Base-by-base conservation (phyloP, 2,888 invertebrate genomes). In the Entomobrya proxima region DNA sequence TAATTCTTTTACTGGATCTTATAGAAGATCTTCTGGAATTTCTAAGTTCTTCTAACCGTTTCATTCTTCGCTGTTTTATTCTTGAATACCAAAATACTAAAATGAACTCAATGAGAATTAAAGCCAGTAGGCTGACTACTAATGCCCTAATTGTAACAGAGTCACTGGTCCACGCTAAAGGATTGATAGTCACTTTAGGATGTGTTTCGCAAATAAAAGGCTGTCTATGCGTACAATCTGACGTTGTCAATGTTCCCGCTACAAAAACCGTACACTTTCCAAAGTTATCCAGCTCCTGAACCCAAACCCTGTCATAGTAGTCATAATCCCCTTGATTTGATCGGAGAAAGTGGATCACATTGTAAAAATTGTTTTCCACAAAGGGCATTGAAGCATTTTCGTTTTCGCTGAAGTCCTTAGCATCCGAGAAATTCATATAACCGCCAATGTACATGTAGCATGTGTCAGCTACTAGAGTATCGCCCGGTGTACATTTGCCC, bases 121-220 rank as follows among this genome's bases (percentile, higher is more conserved):
- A 92, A 32, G 95, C 95, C 11, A 95, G 93, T 0, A 94, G 93
- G 87, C 96, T 93, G 76, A 95, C 94, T 44, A 95, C 95, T 58
- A 97, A 93, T 89, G 96, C 95, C 79, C 95, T 95, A 27, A 97
- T 94, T 0, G 96, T 96, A 9, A 97, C 94, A 9, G 95, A 93
- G 91, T 97, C 97, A 2, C 95, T 95, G 18, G 95, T 94, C 95
- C 97, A 96, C 0, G 96, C 95, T 88, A 97, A 92, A 0, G 97
- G 96, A 92, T 96, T 96, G 88, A 97, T 96, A n/a, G 94, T 93
- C 75, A 98, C 95, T 93, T 96, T 95, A 0, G 97, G 97, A 93
- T 97, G 97, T 91, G 97, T 98, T 93, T 99, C 99, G 92, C 99
- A 99, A 86, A 99, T 95, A 91, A 98, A 99, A 0, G 98, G 96